Evolutionary conservation across 2,888 invertebrate species (phyloP), one percentile per base, ranked within the genome.

Genomic region (Barypeithes pellucidus): DNA sequence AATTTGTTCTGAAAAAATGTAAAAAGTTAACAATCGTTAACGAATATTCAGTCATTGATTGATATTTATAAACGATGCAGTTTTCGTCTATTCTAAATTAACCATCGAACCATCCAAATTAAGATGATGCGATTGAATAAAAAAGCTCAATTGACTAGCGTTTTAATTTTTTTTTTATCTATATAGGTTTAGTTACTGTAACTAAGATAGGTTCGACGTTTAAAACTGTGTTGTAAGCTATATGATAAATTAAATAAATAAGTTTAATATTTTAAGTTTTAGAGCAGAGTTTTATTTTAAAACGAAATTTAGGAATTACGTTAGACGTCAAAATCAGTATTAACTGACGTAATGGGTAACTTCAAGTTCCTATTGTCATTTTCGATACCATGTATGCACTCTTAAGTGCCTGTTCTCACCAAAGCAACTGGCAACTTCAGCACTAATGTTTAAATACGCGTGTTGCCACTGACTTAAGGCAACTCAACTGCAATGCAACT

Each of bases 181-280:
- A 24, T 82, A 81, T n/a, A 29, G 29, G 80, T 84, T 85, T 83
- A 82, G 81, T 82, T 82, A 83, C 82, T 83, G 82, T 73, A 66
- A 80, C 82, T 84, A 80, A 81, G 81, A 81, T 82, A 83, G 80
- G 73, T 73, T 82, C 81, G 79, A 83, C 75, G 82, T 83, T 83
- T 84, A 84, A 85, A 85, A 85, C 85, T 85, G 84, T 86, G 86
- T 86, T 86, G 85, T 86, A 86, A 80, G 85, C 85, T 85, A 85
- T 85, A 71, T 60, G 72, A 85, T 84, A 83, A 83, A 84, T 85
- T 84, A 84, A 86, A 85, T 84, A 83, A 84, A 84, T 84, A 84
- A 84, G 85, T 83, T 84, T 52, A 83, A 83, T 84, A 85, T 85
- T 85, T 85, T 85, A 84, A 81, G 78, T 80, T 79, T 77, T 67